phyloP scores from a whole-genome alignment of 2,113 vertebrate species.

The Hyla sarda region DNA sequence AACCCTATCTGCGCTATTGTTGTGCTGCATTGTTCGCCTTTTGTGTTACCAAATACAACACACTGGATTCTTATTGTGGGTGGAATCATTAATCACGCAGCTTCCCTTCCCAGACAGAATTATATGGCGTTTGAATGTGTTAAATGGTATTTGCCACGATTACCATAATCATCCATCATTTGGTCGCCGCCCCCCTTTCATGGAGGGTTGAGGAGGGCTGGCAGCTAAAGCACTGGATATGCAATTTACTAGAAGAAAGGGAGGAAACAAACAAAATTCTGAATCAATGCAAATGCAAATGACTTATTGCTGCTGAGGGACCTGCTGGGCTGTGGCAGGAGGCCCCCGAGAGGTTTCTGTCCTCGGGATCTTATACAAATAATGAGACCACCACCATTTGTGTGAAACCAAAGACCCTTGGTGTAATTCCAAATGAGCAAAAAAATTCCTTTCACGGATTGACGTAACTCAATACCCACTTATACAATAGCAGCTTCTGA shows the following conservation, averaged over 20 bases:
- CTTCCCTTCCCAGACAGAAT: conserved; percentile 20
- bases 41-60: background rate
- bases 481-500: conserved; percentile 66
- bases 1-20: background rate
- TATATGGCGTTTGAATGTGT: conserved; percentile 18
- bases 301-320: background rate
- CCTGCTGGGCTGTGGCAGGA: background rate
- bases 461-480: conserved; percentile 67
- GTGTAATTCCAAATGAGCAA: conserved; percentile 12
- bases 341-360: background rate
- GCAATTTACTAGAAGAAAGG: background rate
- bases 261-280: background rate
- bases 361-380: background rate
- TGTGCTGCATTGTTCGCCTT: background rate
- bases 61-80: background rate
- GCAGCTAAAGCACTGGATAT: background rate
- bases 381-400: conserved; percentile 26
- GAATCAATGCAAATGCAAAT: background rate
- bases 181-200: background rate
- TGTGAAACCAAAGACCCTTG: conserved; percentile 20
- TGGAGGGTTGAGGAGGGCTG: conserved; percentile 11
- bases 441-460: conserved; percentile 58
- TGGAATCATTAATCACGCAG: conserved; percentile 26
- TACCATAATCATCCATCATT: conserved; percentile 36
- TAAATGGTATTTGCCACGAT: conserved; percentile 33